Base-by-base conservation (phyloP, 2,113 vertebrate species). In the Eretmochelys imbricata region DNA sequence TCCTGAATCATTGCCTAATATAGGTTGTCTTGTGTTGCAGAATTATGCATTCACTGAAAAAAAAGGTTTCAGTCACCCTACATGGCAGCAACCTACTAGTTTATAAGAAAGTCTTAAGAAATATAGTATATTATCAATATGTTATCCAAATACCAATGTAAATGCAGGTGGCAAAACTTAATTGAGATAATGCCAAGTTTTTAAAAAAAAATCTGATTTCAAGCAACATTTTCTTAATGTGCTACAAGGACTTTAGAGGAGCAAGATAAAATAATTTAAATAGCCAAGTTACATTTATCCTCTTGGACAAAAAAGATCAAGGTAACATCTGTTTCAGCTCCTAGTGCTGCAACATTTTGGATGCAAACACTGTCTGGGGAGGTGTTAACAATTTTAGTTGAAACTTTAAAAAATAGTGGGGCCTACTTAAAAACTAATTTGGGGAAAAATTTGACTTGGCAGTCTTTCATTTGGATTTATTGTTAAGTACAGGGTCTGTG, bases 351-450 rank as follows among this genome's bases (percentile, higher is more conserved):
- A 72, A 51, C 49, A 48, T 76, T 85, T 81, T 54, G 50, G 57
- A 87, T 93, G 17, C 13, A 3, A 38, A 80, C 46, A 88, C 89
- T 25, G 51, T 8, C 10, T 2, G 1, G 20, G 87, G 49, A 3
- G 1, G 49, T 38, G 84, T 88, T 95, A 75, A 72, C 49, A 50
- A 20, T 4, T 94, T 96, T 82, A 12, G 5, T 10, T 69, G 19
- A 17, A 96, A 69, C 46, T 88, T 59, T 35, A 92, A 95, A 81
- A 84, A 54, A 89, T 38, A 69, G 17, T 17, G 7, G 78, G 88
- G 95, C 94, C 94, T 93, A 42, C 46, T 95, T 69, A 91, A 94
- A 96, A 95, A 88, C 96, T 96, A 92, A 94, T 96, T 94, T 95
- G 93, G 89, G 89, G 93, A 89, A 55, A 53, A 84, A 95, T 88